phyloP scores from a whole-genome alignment of 2,888 invertebrate genomes.

The Stomorhina lunata region DNA sequence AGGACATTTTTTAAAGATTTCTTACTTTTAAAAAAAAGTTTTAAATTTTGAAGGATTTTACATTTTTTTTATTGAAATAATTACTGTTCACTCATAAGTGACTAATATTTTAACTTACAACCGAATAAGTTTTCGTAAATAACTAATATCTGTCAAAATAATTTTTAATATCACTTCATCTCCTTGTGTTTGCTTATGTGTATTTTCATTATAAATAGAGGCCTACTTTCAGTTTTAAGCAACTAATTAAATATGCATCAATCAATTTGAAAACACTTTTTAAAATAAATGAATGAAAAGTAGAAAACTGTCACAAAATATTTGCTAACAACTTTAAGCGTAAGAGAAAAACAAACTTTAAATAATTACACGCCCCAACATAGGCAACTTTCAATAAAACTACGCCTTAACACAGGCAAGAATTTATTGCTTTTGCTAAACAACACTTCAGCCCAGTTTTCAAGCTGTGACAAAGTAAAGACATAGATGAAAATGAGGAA shows the following conservation, averaged over 20 bases:
- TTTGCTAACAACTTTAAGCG: not conserved
- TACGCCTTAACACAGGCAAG: not conserved
- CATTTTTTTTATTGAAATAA: too few species aligned
- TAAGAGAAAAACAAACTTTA: not conserved
- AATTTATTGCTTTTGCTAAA: not conserved
- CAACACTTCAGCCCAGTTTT: too few species aligned
- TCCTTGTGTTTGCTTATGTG: not conserved
- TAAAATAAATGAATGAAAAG: not conserved
- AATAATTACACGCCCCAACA: not conserved
- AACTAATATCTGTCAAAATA: too few species aligned
- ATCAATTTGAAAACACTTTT: constrained; percentile 35
- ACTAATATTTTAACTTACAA: too few species aligned
- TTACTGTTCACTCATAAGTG: too few species aligned
- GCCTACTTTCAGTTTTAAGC: not conserved
- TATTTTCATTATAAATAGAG: too few species aligned
- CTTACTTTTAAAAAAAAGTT: too few species aligned
- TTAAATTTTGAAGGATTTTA: too few species aligned
- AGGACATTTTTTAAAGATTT: too few species aligned
- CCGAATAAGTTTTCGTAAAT: too few species aligned
- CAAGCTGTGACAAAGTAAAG: too few species aligned
- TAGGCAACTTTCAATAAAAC: not conserved
- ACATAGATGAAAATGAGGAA: not conserved
- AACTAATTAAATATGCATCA: constrained; percentile 16
- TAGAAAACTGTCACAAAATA: not conserved
- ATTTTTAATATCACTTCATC: not conserved